Conservation (phyloP, 2,113 vertebrate genomes). For the Trogon surrucura region DNA sequence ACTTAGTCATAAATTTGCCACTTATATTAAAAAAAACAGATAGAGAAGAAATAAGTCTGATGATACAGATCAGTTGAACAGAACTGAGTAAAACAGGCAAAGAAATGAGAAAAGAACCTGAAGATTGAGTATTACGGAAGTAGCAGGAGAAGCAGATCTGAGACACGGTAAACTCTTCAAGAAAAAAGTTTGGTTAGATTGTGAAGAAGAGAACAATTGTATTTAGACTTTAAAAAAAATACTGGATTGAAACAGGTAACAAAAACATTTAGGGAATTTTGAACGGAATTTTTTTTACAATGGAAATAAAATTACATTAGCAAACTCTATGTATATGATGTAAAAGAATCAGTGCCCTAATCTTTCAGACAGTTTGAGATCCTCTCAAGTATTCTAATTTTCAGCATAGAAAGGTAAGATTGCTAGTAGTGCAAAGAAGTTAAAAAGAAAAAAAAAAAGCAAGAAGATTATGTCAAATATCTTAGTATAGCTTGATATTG, state of each 20-base stretch:
- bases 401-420: not conserved
- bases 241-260: not conserved
- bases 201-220: not conserved
- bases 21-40: not conserved
- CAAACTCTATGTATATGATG: not conserved
- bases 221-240: not conserved
- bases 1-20: not conserved
- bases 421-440: not conserved
- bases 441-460: not conserved
- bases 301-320: not conserved
- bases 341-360: not conserved
- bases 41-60: not conserved
- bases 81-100: not conserved
- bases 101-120: not conserved
- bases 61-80: not conserved
- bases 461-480: not conserved
- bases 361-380: not conserved
- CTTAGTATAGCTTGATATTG: not conserved
- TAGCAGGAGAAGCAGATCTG: not conserved
- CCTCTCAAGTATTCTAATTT: fast-evolving
- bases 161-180: not conserved
- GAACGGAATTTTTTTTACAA: not conserved
- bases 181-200: not conserved
- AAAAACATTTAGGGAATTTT: not conserved
- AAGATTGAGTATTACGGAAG: not conserved